Conservation (phyloP, 92 coral and sea anemone genomes). For the Heteractis magnifica region DNA sequence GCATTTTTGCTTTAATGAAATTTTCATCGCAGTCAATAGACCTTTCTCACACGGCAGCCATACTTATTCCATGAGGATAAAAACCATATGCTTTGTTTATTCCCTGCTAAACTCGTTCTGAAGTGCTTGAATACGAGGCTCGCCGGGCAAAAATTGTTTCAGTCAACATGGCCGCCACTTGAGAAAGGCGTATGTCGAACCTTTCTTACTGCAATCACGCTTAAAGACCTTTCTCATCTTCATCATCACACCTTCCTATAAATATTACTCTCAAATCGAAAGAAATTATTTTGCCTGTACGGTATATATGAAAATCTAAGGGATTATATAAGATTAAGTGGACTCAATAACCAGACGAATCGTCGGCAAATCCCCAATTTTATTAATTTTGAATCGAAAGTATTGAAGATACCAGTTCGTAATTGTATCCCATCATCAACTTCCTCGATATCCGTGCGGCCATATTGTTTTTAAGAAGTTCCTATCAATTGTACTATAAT, state of each 20-base stretch:
- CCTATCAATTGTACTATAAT: slow-evolving; percentile 9
- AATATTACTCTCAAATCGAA: background rate
- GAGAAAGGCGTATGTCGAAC: background rate
- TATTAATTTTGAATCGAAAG: background rate
- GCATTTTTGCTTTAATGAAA: too few relatives aligned
- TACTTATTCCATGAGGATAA: too few relatives aligned
- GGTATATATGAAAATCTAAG: background rate
- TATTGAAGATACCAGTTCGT: slow-evolving; percentile 7
- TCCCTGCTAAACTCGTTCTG: too few relatives aligned
- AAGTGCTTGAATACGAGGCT: too few relatives aligned
- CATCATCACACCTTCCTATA: background rate
- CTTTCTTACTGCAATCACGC: background rate
- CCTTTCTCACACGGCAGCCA: too few relatives aligned
- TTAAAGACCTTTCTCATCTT: background rate
- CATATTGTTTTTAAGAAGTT: slow-evolving; percentile 1
- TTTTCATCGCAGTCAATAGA: too few relatives aligned
- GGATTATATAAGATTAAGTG: slow-evolving; percentile 1
- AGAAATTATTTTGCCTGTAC: background rate
- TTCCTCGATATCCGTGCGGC: background rate
- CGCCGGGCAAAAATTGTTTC: too few relatives aligned
- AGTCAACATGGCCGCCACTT: too few relatives aligned
- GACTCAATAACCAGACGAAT: background rate
- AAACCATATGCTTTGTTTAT: too few relatives aligned
- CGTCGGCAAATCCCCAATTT: background rate
- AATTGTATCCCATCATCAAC: slow-evolving; percentile 7